Evolutionary conservation across 2,888 invertebrate species (phyloP).

Genomic region (Monopis laevigella): DNA sequence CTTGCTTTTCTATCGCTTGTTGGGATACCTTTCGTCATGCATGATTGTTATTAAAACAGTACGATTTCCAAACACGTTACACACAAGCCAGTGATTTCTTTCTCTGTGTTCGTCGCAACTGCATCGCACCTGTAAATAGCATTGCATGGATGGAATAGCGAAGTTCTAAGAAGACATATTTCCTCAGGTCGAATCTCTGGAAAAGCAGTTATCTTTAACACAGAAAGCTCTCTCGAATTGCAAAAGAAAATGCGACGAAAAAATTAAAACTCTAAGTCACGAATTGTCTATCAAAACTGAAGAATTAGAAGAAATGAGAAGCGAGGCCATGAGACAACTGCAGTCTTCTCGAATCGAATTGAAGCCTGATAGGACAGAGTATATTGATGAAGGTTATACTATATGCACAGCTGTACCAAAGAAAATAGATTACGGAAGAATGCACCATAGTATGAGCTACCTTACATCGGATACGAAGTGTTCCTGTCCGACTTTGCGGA

Average conservation of each 20-base stretch:
- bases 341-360: constrained; percentile 53
- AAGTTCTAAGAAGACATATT: constrained; percentile 52
- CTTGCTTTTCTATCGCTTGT: too few relatives aligned
- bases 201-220: constrained; percentile 64
- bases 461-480: constrained; percentile 49
- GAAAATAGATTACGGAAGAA: constrained; percentile 53
- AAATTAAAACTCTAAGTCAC: constrained; percentile 64
- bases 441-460: constrained; percentile 61
- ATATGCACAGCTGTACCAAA: constrained; percentile 59
- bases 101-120: constrained; percentile 23
- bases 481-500: constrained; percentile 55
- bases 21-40: too few relatives aligned
- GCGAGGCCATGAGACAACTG: constrained; percentile 51
- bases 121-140: constrained; percentile 39
- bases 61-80: too few relatives aligned
- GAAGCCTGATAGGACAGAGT: constrained; percentile 55
- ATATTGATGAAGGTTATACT: constrained; percentile 56
- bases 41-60: too few relatives aligned
- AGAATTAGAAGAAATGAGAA: constrained; percentile 56
- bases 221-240: constrained; percentile 63
- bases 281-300: constrained; percentile 66
- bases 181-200: constrained; percentile 68
- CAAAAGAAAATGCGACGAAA: constrained; percentile 63
- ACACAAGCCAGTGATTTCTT: constrained; percentile 1
- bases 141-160: constrained; percentile 24